Conservation (phyloP, 2,797 vertebrate species). For the Macrochelys suwanniensis region DNA sequence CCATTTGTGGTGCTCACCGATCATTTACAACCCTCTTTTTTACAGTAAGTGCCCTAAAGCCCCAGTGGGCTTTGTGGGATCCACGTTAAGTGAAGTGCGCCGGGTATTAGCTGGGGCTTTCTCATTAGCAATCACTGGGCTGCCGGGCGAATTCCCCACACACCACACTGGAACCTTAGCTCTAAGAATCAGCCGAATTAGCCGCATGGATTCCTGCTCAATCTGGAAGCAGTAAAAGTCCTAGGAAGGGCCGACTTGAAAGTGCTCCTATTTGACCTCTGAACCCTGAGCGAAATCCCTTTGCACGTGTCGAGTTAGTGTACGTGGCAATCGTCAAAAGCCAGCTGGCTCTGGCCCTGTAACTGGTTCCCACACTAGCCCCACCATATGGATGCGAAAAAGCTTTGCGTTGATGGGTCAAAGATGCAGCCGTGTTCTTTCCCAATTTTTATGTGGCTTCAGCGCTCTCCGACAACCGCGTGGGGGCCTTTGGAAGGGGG, state of each 20-base stretch:
- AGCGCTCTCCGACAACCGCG: too few relatives aligned
- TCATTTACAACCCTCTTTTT: not conserved
- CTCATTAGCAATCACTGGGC: not conserved
- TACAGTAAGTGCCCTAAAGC: not conserved
- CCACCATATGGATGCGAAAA: not conserved
- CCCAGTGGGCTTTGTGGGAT: not conserved
- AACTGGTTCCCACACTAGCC: not conserved
- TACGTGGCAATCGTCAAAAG: conserved; percentile 78
- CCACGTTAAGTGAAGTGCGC: not conserved
- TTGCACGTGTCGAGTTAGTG: conserved; percentile 80
- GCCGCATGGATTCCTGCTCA: conserved; percentile 28
- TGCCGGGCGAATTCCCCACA: not conserved
- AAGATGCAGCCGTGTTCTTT: not conserved
- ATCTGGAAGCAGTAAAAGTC: conserved; percentile 84
- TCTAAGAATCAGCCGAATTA: not conserved
- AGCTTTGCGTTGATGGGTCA: not conserved
- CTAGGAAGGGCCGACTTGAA: conserved; percentile 78
- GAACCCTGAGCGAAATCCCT: conserved; percentile 73
- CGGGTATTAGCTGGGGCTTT: not conserved
- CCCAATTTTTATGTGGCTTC: not conserved
- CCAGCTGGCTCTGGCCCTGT: conserved; percentile 78
- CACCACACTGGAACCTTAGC: not conserved
- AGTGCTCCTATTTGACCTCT: conserved; percentile 77
- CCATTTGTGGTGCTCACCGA: not conserved
- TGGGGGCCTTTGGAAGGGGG: too few relatives aligned